A percentile compares a stretch with the other conserved stretches of the same genome.
These are phyloP conservation scores for Himantopus leucocephalus DNA, from an alignment of 2,113 vertebrate genomes.

Conservation along the genomic window DNA sequence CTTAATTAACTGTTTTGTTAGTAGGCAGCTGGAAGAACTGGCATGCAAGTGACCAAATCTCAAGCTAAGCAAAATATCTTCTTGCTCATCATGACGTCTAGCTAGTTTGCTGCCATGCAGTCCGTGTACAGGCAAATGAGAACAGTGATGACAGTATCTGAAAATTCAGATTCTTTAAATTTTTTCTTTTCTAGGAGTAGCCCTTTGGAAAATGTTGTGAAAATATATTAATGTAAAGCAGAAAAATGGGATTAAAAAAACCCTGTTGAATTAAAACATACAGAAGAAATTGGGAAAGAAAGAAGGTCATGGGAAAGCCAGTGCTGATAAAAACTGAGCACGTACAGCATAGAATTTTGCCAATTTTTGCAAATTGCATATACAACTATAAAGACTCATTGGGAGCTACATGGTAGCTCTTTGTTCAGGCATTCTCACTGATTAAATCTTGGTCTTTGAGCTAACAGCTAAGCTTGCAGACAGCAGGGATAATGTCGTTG, in stretches of 20 bases:
- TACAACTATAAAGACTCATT: neutral
- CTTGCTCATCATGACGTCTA: neutral
- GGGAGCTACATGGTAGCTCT: neutral
- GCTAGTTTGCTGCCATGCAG: neutral
- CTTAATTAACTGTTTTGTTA: neutral
- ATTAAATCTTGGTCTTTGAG: neutral
- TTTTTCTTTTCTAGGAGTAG: neutral
- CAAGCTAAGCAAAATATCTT: neutral
- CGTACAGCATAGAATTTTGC: neutral
- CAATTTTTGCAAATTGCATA: neutral
- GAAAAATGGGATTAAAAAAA: neutral
- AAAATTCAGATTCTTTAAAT: neutral
- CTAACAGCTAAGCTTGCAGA: neutral
- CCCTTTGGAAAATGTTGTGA: neutral
- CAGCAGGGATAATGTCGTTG: neutral
- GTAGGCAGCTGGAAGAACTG: conserved; percentile 33
- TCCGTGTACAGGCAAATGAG: neutral
- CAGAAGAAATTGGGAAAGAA: neutral
- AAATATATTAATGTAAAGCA: neutral
- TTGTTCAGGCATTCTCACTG: neutral
- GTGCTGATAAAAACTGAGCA: neutral
- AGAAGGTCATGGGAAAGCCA: neutral
- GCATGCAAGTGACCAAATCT: neutral
- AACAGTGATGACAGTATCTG: neutral
- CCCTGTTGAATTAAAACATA: neutral